These are phyloP conservation scores for Myripristis murdjan DNA, from an alignment of 2,797 vertebrate species.

Conservation along the genomic window DNA sequence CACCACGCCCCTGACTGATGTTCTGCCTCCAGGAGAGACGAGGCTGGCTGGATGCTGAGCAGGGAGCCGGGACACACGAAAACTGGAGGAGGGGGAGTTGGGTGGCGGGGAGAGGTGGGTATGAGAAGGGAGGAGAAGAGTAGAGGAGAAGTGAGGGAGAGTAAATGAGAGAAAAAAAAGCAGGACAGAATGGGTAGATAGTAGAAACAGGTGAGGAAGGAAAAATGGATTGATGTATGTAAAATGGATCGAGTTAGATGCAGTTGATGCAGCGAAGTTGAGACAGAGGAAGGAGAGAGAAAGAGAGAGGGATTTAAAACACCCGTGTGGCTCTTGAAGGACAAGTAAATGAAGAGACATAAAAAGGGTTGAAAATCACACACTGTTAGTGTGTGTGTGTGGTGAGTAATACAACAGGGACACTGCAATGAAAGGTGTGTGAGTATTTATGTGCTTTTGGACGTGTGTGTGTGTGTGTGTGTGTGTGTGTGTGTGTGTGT, in stretches of 20 bases:
- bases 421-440: conserved; percentile 82
- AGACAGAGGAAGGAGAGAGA: conserved; percentile 76
- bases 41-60: conserved; percentile 90
- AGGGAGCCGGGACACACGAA: conserved; percentile 95
- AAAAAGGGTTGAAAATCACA: conserved; percentile 70
- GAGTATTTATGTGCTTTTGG: conserved; percentile 54
- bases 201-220: conserved; percentile 48
- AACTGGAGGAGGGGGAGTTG: conserved; percentile 83
- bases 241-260: conserved; percentile 74
- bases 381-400: conserved; percentile 73
- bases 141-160: conserved; percentile 27
- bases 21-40: conserved; percentile 91
- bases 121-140: conserved; percentile 29
- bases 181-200: conserved; percentile 37
- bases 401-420: conserved; percentile 78
- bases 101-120: conserved; percentile 61
- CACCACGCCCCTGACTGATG: conserved; percentile 97
- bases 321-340: conserved; percentile 67
- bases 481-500: conserved; percentile 24
- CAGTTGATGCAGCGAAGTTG: conserved; percentile 70
- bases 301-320: conserved; percentile 78
- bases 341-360: conserved; percentile 70
- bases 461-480: too few species aligned
- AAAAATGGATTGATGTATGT: conserved; percentile 69
- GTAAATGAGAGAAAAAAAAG: conserved; percentile 31